Conservation (phyloP, 2,888 invertebrate species). For the Hydraecia micacea region DNA sequence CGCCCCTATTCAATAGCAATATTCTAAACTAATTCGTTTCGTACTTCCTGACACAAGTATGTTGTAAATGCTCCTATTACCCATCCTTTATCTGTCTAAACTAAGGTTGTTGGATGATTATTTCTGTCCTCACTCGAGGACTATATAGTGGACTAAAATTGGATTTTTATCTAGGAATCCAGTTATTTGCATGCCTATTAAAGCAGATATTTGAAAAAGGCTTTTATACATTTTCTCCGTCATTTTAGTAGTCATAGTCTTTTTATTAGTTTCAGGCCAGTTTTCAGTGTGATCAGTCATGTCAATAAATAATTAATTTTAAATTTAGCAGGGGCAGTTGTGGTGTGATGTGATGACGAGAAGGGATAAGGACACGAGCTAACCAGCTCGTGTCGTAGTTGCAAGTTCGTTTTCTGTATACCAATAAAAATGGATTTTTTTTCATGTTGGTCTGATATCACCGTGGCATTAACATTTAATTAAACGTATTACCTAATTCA, state of each 20-base stretch:
- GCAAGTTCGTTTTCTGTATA: neutral
- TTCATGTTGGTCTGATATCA: neutral
- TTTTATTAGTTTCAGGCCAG: neutral
- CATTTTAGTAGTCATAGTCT: neutral
- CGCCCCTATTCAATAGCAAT: conserved; percentile 64
- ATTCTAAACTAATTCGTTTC: conserved; percentile 12
- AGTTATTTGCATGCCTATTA: neutral
- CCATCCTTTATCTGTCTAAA: conserved; percentile 5
- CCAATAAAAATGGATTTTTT: neutral
- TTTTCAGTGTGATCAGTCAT: conserved; percentile 14
- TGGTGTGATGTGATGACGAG: neutral
- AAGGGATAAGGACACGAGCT: neutral
- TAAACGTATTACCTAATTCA: neutral
- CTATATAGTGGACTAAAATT: conserved; percentile 21
- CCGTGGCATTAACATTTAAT: neutral
- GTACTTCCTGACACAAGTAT: conserved; percentile 36
- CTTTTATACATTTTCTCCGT: neutral
- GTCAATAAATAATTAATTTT: neutral
- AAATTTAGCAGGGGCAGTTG: neutral
- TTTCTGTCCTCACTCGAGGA: conserved; percentile 21
- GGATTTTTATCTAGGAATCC: conserved; percentile 39
- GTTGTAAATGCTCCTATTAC: conserved; percentile 25
- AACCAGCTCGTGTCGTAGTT: too few relatives aligned
- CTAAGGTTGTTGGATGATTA: conserved; percentile 29
- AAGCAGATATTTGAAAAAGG: neutral